phyloP scores from a whole-genome alignment of 2,888 invertebrate species.

The Melinopterus prodromus region DNA sequence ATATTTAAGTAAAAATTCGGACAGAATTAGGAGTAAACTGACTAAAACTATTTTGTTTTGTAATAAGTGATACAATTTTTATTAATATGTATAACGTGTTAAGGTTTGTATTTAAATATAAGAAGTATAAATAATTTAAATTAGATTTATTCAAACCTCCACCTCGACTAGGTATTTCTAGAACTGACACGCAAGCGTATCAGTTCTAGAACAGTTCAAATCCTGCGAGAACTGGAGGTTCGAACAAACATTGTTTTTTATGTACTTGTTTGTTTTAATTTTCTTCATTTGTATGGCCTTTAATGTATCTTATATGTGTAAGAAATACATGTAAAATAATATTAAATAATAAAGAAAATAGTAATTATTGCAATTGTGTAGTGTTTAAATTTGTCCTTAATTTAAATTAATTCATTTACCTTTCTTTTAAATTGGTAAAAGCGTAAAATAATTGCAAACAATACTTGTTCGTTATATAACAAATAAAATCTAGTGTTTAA shows the following conservation, averaged over 20 bases:
- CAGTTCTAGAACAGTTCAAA: not conserved
- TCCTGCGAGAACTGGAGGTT: not conserved
- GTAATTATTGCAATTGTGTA: not conserved
- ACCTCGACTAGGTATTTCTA: not conserved
- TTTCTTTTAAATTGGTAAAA: not conserved
- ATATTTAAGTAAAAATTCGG: conserved; percentile 9
- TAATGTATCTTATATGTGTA: not conserved
- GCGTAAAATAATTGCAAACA: not conserved
- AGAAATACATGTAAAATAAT: not conserved
- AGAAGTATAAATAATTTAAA: conserved; percentile 4
- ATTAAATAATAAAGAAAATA: not conserved
- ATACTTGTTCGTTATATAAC: not conserved
- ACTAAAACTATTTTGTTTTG: no score
- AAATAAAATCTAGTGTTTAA: not conserved
- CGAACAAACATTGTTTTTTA: conserved; percentile 4
- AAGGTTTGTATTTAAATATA: not conserved
- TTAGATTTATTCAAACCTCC: not conserved
- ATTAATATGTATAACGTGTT: not conserved
- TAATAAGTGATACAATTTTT: no score
- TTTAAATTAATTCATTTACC: not conserved
- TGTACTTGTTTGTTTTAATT: not conserved
- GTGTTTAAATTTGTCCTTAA: not conserved
- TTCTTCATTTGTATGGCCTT: not conserved
- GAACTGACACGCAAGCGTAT: not conserved
- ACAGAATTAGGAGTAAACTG: conserved; percentile 11